These are phyloP conservation scores for Eurypyga helias DNA, from an alignment of 2,113 vertebrate species.

Conservation along the genomic window DNA sequence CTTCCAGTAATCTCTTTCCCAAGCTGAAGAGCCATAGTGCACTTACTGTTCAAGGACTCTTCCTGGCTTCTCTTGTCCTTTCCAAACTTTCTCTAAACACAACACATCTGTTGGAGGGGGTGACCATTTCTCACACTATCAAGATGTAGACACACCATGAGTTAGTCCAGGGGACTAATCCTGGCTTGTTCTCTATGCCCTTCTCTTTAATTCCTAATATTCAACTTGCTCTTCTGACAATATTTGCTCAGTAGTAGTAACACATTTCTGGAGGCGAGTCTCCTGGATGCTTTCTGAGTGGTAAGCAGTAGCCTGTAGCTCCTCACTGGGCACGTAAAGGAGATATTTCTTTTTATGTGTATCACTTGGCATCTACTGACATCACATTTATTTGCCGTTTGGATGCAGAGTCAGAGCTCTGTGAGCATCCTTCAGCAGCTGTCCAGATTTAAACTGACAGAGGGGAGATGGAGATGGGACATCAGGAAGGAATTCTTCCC, in stretches of 20 bases:
- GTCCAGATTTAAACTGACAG: background rate
- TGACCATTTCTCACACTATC: background rate
- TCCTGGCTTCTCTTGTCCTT: background rate
- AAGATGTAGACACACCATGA: fast-evolving
- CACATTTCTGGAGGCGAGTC: background rate
- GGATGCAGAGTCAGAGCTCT: background rate
- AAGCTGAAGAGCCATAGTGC: background rate
- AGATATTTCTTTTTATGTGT: background rate
- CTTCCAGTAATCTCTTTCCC: background rate
- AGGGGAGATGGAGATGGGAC: too few species aligned
- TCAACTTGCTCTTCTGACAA: background rate
- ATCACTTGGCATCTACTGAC: background rate
- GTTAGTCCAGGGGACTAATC: background rate
- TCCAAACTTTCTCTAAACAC: background rate
- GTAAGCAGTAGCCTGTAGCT: background rate
- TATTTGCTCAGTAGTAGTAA: background rate
- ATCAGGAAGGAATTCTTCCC: too few species aligned
- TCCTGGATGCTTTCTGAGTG: background rate
- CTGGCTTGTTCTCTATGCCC: background rate
- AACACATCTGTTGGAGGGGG: background rate
- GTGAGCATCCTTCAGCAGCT: background rate
- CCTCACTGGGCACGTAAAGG: background rate
- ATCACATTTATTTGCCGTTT: background rate
- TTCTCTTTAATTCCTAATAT: background rate
- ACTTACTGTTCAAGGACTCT: background rate